Conservation (phyloP, 2,113 vertebrate genomes). For the Serilophus lunatus region DNA sequence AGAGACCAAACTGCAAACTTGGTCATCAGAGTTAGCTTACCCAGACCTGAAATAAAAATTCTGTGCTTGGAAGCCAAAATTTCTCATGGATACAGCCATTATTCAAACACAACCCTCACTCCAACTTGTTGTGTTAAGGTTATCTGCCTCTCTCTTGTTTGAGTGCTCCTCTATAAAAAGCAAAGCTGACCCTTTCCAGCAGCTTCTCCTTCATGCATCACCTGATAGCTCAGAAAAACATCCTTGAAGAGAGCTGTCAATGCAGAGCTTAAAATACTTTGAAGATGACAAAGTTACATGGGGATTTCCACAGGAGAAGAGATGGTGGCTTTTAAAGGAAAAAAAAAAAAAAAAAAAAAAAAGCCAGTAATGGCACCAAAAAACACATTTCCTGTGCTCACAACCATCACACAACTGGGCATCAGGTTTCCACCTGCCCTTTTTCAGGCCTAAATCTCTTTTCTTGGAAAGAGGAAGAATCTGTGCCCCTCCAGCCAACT, state of each 20-base stretch:
- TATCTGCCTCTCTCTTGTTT: background rate
- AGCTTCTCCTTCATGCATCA: background rate
- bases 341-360: background rate
- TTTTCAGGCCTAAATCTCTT: background rate
- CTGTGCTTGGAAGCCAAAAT: background rate
- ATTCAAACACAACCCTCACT: background rate
- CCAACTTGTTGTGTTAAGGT: background rate
- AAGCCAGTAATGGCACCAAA: fast-evolving
- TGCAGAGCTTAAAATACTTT: background rate
- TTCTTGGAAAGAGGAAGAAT: background rate
- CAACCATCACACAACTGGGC: background rate
- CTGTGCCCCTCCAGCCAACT: background rate
- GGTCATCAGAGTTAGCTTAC: background rate
- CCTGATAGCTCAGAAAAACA: conserved; percentile 13
- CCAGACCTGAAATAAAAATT: background rate
- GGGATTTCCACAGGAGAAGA: background rate
- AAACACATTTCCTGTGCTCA: background rate
- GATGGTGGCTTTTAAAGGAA: background rate
- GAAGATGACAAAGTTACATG: background rate
- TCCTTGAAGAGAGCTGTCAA: background rate
- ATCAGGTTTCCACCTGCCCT: background rate
- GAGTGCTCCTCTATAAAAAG: background rate
- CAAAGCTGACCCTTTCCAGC: background rate
- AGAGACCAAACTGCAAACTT: background rate
- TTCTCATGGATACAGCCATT: background rate